Conservation (phyloP, 2,113 vertebrate genomes). For the Lycocorax pyrrhopterus region DNA sequence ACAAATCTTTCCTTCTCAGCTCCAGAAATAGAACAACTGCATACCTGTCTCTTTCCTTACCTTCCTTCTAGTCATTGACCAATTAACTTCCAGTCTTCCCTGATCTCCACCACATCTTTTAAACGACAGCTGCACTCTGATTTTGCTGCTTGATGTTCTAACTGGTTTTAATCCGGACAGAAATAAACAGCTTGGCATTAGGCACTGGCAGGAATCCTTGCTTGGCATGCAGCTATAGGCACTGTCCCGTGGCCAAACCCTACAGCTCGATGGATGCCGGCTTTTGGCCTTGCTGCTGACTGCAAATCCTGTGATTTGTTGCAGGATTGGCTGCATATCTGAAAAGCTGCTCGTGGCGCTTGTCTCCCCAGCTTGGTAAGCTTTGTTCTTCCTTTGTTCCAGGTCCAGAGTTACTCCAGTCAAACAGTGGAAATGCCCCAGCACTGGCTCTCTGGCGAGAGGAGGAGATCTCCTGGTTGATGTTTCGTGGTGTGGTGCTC, state of each 20-base stretch:
- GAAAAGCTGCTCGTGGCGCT: not conserved
- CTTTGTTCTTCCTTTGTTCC: conserved; percentile 12
- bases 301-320: conserved; percentile 48
- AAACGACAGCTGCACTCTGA: not conserved
- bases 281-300: conserved; percentile 22
- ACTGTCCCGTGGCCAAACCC: not conserved
- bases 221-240: conserved; percentile 4
- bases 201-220: conserved; percentile 7
- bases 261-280: not conserved
- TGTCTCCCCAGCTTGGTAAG: conserved; percentile 30
- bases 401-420: not conserved
- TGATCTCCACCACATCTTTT: not conserved
- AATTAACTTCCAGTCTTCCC: not conserved
- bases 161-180: not conserved
- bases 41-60: not conserved
- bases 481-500: not conserved
- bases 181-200: not conserved
- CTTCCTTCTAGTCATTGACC: not conserved
- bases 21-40: not conserved
- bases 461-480: not conserved
- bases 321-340: conserved; percentile 28
- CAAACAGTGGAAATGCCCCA: not conserved
- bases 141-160: conserved; percentile 20
- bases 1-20: not conserved
- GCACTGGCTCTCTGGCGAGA: not conserved